Base-by-base conservation (phyloP, 2,888 invertebrate species). In the Augochlorella aurata region DNA sequence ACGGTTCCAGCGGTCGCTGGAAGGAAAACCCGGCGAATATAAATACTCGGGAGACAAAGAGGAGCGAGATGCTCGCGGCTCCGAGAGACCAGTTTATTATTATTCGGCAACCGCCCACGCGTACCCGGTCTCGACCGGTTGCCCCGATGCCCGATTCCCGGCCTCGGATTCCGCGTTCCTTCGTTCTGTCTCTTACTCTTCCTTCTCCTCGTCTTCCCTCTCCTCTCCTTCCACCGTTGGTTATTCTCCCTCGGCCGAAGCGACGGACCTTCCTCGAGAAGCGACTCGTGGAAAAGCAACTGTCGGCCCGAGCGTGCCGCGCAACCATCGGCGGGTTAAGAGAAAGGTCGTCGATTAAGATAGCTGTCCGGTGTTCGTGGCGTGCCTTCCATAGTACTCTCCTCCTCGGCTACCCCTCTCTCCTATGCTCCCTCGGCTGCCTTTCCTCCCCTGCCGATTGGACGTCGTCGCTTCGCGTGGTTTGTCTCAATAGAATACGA, bases 31-130 rank as follows among this genome's bases (percentile, higher is more conserved):
- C 63, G 79, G 38, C 47, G 79, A 79, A 80, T 79, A 80, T 80
- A 80, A 80, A 81, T 65, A 80, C 86, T 74, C 66, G 63, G 58
- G 67, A 82, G 80, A 83, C 77, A 77, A 84, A 79, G 82, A 80
- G 74, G 76, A 79, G 73, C 80, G 74, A 74, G 81, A 82, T 66
- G 45, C 79, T 79, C 67, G 79, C 79, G 67, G 77, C 63, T 81
- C 79, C 79, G 85, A 78, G 74, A 58, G 84, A 79, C 85, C 88
- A 85, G 90, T 88, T 92, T 92, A 90, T 91, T 90, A 90, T 91
- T 91, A 91, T 91, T 91, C 89, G 90, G 90, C 90, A 91, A 91
- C 89, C 92, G 91, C 91, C 91, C 92, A 91, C 91, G 89, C 90
- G 87, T 79, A 85, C 84, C 89, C 89, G 85, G 87, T 87, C 75